These are phyloP conservation scores for Calosoma granatense DNA, from an alignment of 1,140 invertebrate species.

Conservation along the genomic window DNA sequence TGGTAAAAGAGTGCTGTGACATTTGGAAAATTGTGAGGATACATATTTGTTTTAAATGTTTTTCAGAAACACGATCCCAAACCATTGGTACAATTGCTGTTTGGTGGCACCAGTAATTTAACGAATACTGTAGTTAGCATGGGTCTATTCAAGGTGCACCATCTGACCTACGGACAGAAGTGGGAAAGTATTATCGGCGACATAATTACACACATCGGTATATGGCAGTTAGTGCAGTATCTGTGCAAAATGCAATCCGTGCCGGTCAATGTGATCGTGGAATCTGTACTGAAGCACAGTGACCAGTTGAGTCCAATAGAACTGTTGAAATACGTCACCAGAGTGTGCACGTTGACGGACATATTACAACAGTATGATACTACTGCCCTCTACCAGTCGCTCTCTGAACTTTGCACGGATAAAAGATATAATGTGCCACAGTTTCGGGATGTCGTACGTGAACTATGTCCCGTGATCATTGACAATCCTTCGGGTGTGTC, in stretches of 20 bases:
- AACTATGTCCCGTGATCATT: constrained; percentile 15
- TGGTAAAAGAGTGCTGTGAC: no score
- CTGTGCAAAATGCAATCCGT: not conserved
- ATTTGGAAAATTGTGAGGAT: no score
- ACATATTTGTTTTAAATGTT: no score
- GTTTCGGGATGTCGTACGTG: not conserved
- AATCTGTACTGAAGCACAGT: not conserved
- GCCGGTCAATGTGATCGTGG: not conserved
- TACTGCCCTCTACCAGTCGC: not conserved
- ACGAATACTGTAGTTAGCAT: not conserved
- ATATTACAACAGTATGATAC: not conserved
- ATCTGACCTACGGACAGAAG: not conserved
- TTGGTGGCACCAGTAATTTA: not conserved
- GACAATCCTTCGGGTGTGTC: constrained; percentile 13
- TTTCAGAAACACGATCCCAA: not conserved
- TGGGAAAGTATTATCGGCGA: not conserved
- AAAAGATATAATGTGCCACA: not conserved
- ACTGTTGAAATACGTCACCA: not conserved
- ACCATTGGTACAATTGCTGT: not conserved
- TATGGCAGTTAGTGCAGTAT: not conserved
- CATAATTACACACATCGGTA: not conserved
- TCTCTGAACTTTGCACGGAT: not conserved
- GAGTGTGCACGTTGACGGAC: not conserved
- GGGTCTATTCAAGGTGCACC: not conserved
- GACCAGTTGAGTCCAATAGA: not conserved